phyloP scores from a whole-genome alignment of 2,113 vertebrate species.

The Lycaon pictus region DNA sequence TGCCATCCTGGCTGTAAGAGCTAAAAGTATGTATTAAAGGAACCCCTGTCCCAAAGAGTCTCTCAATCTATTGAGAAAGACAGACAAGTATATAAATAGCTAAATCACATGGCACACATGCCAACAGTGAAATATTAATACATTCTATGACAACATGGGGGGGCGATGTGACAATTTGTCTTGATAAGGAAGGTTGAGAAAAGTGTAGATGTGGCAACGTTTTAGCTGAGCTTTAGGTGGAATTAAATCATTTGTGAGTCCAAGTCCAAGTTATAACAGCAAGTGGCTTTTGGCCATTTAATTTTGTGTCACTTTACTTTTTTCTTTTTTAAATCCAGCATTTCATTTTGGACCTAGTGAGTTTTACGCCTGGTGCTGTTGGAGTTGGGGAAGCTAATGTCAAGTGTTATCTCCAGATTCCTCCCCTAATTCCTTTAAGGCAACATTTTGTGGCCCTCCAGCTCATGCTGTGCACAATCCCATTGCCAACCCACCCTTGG shows the following conservation, averaged over 20 bases:
- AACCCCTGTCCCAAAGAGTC: constrained; percentile 21
- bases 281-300: background rate
- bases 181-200: constrained; percentile 42
- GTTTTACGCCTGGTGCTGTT: background rate
- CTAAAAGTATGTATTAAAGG: constrained; percentile 34
- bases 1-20: background rate
- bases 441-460: background rate
- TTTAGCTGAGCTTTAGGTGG: constrained; percentile 21
- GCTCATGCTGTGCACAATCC: background rate
- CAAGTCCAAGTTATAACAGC: background rate
- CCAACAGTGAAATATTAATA: constrained; percentile 51
- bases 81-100: constrained; percentile 27
- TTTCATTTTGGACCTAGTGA: background rate
- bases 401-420: background rate
- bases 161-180: background rate
- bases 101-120: constrained; percentile 45
- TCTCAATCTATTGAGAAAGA: constrained; percentile 59
- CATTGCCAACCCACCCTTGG: background rate
- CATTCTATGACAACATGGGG: constrained; percentile 6
- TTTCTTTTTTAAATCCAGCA: background rate
- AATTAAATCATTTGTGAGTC: constrained; percentile 42
- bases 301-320: background rate
- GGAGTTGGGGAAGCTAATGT: background rate
- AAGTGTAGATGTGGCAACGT: background rate
- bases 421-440: background rate